Evolutionary conservation across 2,113 vertebrate genomes (phyloP).

Genomic region (Fukomys damarensis): DNA sequence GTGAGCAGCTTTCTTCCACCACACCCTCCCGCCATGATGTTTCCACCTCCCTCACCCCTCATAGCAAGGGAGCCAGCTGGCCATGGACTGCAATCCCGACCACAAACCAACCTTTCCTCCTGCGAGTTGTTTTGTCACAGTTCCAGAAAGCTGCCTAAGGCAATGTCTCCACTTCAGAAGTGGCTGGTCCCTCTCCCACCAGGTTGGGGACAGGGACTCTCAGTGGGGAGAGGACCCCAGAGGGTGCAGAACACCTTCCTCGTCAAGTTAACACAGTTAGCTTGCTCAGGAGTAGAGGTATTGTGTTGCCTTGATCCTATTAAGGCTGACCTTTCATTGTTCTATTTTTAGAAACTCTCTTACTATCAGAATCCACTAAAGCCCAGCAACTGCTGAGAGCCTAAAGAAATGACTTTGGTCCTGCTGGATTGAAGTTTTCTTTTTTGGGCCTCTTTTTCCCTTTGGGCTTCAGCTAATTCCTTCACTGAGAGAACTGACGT

Average conservation of each 20-base stretch:
- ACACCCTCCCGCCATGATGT: not conserved
- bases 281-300: slow-evolving; percentile 65
- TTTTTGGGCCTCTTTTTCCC: slow-evolving; percentile 80
- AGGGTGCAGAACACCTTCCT: not conserved
- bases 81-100: not conserved
- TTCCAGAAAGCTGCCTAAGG: too few species aligned
- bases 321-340: slow-evolving; percentile 84
- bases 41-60: not conserved
- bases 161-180: not conserved
- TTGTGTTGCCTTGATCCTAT: slow-evolving; percentile 79
- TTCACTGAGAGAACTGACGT: slow-evolving; percentile 81
- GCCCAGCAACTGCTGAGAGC: slow-evolving; percentile 80
- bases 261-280: not conserved
- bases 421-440: slow-evolving; percentile 77
- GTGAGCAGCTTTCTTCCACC: not conserved
- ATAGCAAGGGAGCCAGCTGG: not conserved
- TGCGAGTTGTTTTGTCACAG: not conserved
- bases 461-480: slow-evolving; percentile 82
- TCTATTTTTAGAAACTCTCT: slow-evolving; percentile 85
- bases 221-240: not conserved
- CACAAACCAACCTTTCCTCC: not conserved
- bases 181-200: not conserved
- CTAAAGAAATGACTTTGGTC: slow-evolving; percentile 74
- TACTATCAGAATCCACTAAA: slow-evolving; percentile 82
- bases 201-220: not conserved